Percentiles rank a stretch among this genome's conserved stretches.
Conservation (phyloP, 1,140 invertebrate species). For the Acromyrmex heyeri region DNA sequence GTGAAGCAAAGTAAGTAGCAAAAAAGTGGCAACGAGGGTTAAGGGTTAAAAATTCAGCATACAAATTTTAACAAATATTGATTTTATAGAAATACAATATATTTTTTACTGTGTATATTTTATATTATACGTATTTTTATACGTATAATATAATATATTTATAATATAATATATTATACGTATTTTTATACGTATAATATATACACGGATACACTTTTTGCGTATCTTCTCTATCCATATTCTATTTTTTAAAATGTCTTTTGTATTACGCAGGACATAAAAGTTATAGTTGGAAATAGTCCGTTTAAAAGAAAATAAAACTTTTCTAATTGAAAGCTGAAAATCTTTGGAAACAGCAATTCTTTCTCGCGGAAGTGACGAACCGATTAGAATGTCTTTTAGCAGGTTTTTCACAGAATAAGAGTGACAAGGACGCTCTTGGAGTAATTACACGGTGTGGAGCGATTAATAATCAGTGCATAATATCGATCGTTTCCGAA, state of each 20-base stretch:
- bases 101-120: too few species aligned
- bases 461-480: slow-evolving; percentile 39
- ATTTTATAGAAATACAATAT: too few species aligned
- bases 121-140: too few species aligned
- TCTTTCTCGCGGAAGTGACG: background rate
- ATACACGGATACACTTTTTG: too few species aligned
- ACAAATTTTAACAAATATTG: too few species aligned
- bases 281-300: background rate
- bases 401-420: background rate
- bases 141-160: too few species aligned
- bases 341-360: background rate
- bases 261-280: background rate
- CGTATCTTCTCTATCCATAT: background rate
- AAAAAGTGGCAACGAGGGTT: too few species aligned
- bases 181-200: too few species aligned
- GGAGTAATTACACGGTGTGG: slow-evolving; percentile 24
- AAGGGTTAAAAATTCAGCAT: too few species aligned
- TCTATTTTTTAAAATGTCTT: background rate
- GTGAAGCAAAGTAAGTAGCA: too few species aligned
- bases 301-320: background rate
- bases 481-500: slow-evolving; percentile 39
- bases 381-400: background rate
- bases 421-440: background rate
- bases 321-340: background rate
- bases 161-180: too few species aligned